Evolutionary conservation across 2,888 invertebrate species (phyloP), one percentile per base, ranked within the genome.

Genomic region (Lagria hirta): DNA sequence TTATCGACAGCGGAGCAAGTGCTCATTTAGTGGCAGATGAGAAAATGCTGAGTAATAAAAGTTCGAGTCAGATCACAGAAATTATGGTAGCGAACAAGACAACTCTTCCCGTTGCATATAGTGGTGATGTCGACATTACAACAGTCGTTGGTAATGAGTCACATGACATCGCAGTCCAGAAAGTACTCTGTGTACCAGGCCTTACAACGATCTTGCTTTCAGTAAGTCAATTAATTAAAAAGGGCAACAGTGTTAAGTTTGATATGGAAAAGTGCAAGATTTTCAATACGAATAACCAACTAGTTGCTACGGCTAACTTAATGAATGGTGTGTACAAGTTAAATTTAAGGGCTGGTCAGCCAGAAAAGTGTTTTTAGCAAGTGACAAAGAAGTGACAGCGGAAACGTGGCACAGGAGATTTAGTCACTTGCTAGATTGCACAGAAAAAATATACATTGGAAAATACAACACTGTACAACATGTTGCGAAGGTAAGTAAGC

Each of bases 401-500:
- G 43, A 38, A 13, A 38, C 32, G 1, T 56, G 54, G 55, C 53
- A 57, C 18, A 7, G 50, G n/a, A 41, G 53, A 17, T 40, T 54
- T 7, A 51, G 52, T 2, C 51, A 53, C 15, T 15, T 35, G 8
- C 3, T 5, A 3, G 16, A 15, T 3, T 29, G 15, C 4, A 3
- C 14, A 3, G 3, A 3, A 13, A 3, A 29, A 8, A 15, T 15
- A 7, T 16, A 29, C 7, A 7, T 11, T 6, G 11, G 4, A 7
- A 4, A n/a, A 23, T n/a, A 27, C 12, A 27, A 5, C 17, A 18
- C 11, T 52, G 54, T 32, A 18, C 16, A 27, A 17, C 27, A 15
- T 57, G 60, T 30, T 48, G 43, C 48, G 57, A 64, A 23, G 62
- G 55, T 0, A 65, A 62, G 40, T 58, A 62, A 22, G 16, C 45